Evolutionary conservation across 1,140 invertebrate genomes (phyloP), one percentile per base, ranked within the genome.

Genomic region (Papilio aristodemus): DNA sequence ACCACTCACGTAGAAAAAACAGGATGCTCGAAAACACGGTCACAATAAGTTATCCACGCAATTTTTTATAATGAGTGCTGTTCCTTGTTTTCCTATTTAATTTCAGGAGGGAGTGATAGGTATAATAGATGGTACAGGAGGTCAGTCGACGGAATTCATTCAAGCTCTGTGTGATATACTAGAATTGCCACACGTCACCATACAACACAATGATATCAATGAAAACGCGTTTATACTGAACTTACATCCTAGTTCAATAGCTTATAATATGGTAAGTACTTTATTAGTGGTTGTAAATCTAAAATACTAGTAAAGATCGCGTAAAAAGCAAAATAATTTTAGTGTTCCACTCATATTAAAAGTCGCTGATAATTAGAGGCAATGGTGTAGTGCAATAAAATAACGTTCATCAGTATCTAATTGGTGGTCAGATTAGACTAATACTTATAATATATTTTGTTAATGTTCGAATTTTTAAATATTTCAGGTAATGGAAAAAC

Each of bases 101-200:
- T 80, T 85, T 68, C 73, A 91, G 88, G 82, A 85, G 75, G 81
- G 84, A 8, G 80, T 88, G 11, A 73, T 89, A 8, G 87, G 87
- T 1, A 84, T 91, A 1, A 87, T 91, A 69, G 89, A 91, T 37
- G 89, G 85, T 13, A 77, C 80, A 13, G 83, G 84, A 1, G 87
- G 87, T 0, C 74, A 75, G 10, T 77, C 81, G 0, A 88, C 79
- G 0, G 86, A 86, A 25, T 79, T 84, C 37, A 81, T 89, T 11
- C 89, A 91, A 72, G 83, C 84, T n/a, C 43, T 91, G 10, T 86
- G 81, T 38, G 89, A 91, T 62, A 75, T 80, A 13, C 50, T 91
- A 32, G 89, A 91, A 60, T 60, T 91, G n/a, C 89, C 89, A 6
- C 83, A 89, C 36, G 76, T 91, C 7, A 66, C 79, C 0, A 71